Conservation (phyloP, 2,113 vertebrate genomes). For the Eubucco bourcierii region DNA sequence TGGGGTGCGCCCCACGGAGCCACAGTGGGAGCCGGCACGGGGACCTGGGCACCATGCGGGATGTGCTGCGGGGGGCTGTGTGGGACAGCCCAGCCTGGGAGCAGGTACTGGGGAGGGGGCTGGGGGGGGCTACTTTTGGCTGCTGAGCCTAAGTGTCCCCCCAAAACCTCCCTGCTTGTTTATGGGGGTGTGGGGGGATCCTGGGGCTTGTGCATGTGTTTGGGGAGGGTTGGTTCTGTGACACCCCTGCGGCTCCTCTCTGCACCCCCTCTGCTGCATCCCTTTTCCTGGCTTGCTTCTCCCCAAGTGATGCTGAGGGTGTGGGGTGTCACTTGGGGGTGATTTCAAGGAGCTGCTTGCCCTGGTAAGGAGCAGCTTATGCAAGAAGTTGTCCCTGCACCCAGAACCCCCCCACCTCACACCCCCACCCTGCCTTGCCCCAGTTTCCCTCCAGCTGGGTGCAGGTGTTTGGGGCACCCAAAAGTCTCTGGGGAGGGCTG, state of each 20-base stretch:
- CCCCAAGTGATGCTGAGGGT: neutral
- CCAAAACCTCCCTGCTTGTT: too few relatives aligned
- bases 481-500: neutral
- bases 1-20: neutral
- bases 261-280: neutral
- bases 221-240: neutral
- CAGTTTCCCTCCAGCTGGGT: neutral
- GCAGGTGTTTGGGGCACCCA: neutral
- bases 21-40: rapidly evolving
- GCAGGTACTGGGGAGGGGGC: neutral
- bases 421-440: rapidly evolving
- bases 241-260: neutral
- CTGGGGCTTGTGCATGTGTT: neutral
- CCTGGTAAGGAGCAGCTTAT: neutral
- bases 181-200: neutral
- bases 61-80: neutral
- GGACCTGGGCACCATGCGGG: neutral
- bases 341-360: neutral
- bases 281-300: neutral
- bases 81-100: neutral
- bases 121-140: neutral
- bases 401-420: neutral
- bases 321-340: too few relatives aligned
- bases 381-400: neutral
- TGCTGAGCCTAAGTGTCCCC: neutral